A percentile compares a stretch with the other conserved stretches of the same genome.
These are phyloP conservation scores for Colaptes auratus DNA, from an alignment of 2,113 vertebrate species.

Conservation along the genomic window DNA sequence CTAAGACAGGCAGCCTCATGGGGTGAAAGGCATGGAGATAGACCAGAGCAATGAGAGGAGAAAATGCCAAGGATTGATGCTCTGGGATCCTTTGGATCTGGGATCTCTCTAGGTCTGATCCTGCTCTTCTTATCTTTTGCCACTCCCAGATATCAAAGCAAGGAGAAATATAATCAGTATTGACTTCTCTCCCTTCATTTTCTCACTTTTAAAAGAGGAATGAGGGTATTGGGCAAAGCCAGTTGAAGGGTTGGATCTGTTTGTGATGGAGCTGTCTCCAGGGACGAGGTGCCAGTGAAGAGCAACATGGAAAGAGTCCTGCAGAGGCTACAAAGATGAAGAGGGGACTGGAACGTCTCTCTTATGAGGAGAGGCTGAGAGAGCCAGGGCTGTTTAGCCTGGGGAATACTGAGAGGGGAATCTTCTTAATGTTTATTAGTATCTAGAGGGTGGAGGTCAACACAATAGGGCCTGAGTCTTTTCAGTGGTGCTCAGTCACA, in stretches of 20 bases:
- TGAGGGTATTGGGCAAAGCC: background rate
- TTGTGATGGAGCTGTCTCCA: background rate
- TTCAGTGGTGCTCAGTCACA: too few relatives aligned
- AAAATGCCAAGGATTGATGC: rapidly evolving
- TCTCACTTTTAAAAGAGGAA: background rate
- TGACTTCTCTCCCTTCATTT: background rate
- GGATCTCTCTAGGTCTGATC: background rate
- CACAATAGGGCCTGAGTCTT: too few relatives aligned
- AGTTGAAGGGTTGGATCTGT: background rate
- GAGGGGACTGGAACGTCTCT: too few relatives aligned
- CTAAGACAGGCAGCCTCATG: background rate
- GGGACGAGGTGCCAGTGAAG: background rate
- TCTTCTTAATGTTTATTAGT: too few relatives aligned
- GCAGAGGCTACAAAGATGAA: too few relatives aligned
- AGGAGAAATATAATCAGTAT: background rate
- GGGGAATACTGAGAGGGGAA: too few relatives aligned
- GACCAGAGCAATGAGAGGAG: background rate
- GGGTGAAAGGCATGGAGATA: background rate
- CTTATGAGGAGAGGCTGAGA: too few relatives aligned
- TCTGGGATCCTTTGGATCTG: background rate
- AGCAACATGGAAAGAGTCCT: background rate
- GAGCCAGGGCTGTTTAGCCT: too few relatives aligned
- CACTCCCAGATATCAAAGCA: background rate
- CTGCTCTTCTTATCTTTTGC: background rate
- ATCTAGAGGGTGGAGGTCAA: too few relatives aligned